Conservation (phyloP, 2,888 invertebrate genomes). For the Xanthorhoe spadicearia region DNA sequence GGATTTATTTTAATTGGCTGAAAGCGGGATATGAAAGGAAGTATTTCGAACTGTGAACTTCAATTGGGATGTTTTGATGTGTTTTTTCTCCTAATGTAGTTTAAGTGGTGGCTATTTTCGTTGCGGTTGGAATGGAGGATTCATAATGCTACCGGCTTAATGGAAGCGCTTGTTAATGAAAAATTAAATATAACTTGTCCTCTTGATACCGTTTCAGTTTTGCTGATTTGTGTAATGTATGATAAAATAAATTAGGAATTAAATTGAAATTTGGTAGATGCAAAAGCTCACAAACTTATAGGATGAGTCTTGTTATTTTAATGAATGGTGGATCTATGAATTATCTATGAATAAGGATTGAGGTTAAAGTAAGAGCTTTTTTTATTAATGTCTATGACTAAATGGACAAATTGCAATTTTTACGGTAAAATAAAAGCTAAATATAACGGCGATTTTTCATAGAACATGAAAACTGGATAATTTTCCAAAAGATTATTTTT, state of each 20-base stretch:
- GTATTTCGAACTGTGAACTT: conserved; percentile 46
- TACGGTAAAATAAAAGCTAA: no score
- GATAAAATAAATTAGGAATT: no score
- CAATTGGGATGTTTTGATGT: conserved; percentile 50
- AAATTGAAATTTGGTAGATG: no score
- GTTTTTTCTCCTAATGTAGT: conserved; percentile 31
- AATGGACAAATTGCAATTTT: no score
- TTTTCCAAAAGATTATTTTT: no score
- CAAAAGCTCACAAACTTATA: background rate
- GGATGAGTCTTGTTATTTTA: background rate
- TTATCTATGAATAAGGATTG: no score
- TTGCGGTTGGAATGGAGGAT: conserved; percentile 31
- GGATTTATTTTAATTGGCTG: conserved; percentile 70
- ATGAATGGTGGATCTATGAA: no score
- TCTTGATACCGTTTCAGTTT: background rate
- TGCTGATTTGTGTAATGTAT: no score
- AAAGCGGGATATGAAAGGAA: conserved; percentile 60
- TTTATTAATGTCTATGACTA: no score
- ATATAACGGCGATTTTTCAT: no score
- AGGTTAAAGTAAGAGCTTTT: no score
- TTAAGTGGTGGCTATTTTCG: conserved; percentile 42
- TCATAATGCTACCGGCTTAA: conserved; percentile 28
- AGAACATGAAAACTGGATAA: no score
- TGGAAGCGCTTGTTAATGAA: conserved; percentile 34
- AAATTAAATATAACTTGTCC: conserved; percentile 22